Evolutionary conservation across 2,113 vertebrate species (phyloP).

Genomic region (Myrmecobius fasciatus): DNA sequence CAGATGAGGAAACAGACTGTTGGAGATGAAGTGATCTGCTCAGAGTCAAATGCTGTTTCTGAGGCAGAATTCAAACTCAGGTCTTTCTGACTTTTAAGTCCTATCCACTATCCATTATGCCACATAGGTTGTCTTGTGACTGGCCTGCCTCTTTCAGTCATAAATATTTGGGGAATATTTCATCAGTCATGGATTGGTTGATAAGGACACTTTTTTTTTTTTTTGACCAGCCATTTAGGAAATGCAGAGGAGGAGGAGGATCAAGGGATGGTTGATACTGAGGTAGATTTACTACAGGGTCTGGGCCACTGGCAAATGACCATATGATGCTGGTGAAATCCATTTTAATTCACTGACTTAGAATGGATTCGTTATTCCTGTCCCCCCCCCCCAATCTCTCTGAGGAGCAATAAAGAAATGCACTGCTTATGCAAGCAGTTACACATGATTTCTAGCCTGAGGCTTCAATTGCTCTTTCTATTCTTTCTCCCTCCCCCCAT

Average conservation of each 20-base stretch:
- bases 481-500: constrained; percentile 70
- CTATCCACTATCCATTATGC: background rate
- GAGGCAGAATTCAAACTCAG: background rate
- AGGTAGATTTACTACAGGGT: constrained; percentile 9
- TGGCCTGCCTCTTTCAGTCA: background rate
- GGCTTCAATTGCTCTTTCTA: constrained; percentile 74
- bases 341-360: constrained; percentile 64
- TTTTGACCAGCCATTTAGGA: background rate
- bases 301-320: constrained; percentile 63
- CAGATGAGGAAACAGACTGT: too few relatives aligned
- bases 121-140: background rate
- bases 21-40: background rate
- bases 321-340: constrained; percentile 57
- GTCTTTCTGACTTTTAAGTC: background rate
- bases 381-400: constrained; percentile 28
- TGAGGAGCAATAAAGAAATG: constrained; percentile 81
- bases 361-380: constrained; percentile 76
- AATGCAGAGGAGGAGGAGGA: background rate
- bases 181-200: background rate
- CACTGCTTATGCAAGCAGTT: constrained; percentile 77
- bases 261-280: background rate
- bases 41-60: background rate
- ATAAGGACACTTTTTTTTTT: background rate
- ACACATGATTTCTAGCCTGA: constrained; percentile 59
- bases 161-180: background rate